Evolutionary conservation across 2,888 invertebrate genomes (phyloP).

Genomic region (Gonocerus acuteangulatus): DNA sequence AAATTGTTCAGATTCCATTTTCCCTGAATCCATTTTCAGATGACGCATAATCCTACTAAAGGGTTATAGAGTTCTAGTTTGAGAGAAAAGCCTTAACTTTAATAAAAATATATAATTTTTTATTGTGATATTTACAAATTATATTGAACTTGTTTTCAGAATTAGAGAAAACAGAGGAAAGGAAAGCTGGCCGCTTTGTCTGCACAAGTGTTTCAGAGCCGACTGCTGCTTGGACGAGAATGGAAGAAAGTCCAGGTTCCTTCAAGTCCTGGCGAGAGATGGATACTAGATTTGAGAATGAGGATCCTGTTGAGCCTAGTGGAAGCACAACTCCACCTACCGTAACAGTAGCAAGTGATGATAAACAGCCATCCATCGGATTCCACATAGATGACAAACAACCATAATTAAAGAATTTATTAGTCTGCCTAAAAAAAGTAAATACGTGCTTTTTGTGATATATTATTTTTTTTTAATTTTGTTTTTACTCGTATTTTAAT

Average conservation of each 20-base stretch:
- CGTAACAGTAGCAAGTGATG: constrained; percentile 5
- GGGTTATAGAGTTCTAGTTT: too few species aligned
- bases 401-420: constrained; percentile 5
- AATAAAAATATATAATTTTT: too few species aligned
- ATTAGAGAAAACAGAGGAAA: constrained; percentile 15
- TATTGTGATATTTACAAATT: too few species aligned
- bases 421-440: neutral
- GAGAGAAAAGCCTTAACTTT: too few species aligned
- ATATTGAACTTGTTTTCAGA: constrained; percentile 19
- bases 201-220: constrained; percentile 26
- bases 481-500: neutral
- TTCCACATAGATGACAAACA: constrained; percentile 23
- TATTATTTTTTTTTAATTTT: neutral
- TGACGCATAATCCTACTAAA: too few species aligned
- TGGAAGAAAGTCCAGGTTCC: constrained; percentile 18
- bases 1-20: too few species aligned
- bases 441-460: neutral
- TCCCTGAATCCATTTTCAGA: too few species aligned
- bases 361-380: constrained; percentile 11
- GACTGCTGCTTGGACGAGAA: constrained; percentile 4
- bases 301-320: neutral
- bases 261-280: constrained; percentile 5
- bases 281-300: neutral
- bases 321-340: neutral
- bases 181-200: constrained; percentile 22